Conservation (phyloP, 1,140 invertebrate genomes). For the Goniozus legneri region DNA sequence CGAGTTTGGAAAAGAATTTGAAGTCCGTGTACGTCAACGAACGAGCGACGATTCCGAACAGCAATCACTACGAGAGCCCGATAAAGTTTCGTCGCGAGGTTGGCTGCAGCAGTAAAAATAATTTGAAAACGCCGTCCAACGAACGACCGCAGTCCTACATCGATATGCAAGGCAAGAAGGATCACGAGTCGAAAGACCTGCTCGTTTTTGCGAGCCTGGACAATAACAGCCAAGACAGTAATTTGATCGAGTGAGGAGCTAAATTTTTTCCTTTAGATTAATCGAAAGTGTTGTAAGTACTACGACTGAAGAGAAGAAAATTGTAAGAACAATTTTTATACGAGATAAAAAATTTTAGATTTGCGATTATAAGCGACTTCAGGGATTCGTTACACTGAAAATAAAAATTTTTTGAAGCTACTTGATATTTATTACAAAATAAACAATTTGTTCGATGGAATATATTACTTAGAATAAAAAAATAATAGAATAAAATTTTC, state of each 20-base stretch:
- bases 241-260: constrained; percentile 9
- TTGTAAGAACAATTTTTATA: constrained; percentile 10
- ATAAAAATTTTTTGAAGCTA: no score
- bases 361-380: no score
- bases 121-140: constrained; percentile 40
- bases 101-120: constrained; percentile 42
- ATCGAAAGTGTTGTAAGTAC: no score
- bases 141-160: constrained; percentile 53
- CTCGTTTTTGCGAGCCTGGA: constrained; percentile 22
- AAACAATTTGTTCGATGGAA: no score
- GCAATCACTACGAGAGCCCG: constrained; percentile 54
- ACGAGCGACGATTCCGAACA: constrained; percentile 20
- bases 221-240: constrained; percentile 22
- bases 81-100: constrained; percentile 46
- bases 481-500: no score
- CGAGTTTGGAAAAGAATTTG: constrained; percentile 24
- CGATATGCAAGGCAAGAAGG: constrained; percentile 49
- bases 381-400: no score
- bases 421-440: no score
- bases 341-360: no score
- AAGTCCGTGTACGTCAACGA: constrained; percentile 45
- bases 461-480: no score
- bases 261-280: no score
- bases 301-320: no score
- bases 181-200: constrained; percentile 26